Evolutionary conservation across 2,888 invertebrate genomes (phyloP).

Genomic region (Cactoblastis cactorum): DNA sequence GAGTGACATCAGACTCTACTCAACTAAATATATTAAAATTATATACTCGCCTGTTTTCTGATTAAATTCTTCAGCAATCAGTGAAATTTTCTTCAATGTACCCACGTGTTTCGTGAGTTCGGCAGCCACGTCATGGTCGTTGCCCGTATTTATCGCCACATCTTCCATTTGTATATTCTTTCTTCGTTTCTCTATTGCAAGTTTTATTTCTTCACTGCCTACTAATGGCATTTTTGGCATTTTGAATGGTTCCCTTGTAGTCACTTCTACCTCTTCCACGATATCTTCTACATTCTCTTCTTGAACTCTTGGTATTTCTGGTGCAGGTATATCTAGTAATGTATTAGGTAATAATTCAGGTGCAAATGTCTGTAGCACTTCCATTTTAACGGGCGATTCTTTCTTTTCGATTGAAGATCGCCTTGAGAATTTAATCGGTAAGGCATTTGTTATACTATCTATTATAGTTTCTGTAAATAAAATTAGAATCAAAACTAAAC

Average conservation of each 20-base stretch:
- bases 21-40: too few species aligned
- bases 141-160: slow-evolving; percentile 50
- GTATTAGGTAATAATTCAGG: slow-evolving; percentile 57
- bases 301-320: slow-evolving; percentile 11
- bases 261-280: slow-evolving; percentile 24
- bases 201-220: slow-evolving; percentile 55
- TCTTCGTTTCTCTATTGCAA: slow-evolving; percentile 35
- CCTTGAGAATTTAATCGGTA: slow-evolving; percentile 53
- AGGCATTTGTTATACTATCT: slow-evolving; percentile 57
- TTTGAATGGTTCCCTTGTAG: slow-evolving; percentile 34
- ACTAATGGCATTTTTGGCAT: slow-evolving; percentile 67
- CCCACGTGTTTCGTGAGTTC: slow-evolving; percentile 59
- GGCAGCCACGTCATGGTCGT: slow-evolving; percentile 57
- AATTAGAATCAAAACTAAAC: too few species aligned
- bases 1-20: too few species aligned
- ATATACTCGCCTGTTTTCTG: slow-evolving; percentile 61
- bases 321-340: slow-evolving; percentile 32
- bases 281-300: slow-evolving; percentile 25
- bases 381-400: slow-evolving; percentile 51
- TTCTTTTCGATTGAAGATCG: slow-evolving; percentile 38
- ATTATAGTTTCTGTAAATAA: slow-evolving; percentile 55
- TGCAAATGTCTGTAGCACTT: slow-evolving; percentile 48
- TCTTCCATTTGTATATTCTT: slow-evolving; percentile 39
- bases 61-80: slow-evolving; percentile 73
- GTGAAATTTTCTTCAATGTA: slow-evolving; percentile 62